phyloP scores from a whole-genome alignment of 2,888 invertebrate species.

The Epirrhoe tristata region DNA sequence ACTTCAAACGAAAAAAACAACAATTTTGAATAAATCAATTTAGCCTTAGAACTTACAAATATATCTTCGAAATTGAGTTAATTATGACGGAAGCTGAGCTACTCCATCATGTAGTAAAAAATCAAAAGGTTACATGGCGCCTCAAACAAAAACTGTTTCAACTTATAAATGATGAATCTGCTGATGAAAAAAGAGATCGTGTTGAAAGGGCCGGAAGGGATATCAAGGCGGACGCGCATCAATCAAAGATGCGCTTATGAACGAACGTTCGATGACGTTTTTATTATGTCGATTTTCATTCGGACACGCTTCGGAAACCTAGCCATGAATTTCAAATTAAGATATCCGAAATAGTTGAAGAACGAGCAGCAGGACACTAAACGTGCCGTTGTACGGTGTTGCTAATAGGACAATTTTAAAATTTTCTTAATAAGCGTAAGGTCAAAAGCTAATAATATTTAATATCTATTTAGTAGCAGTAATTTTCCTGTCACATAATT shows the following conservation, averaged over 20 bases:
- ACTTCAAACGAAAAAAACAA: neutral
- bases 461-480: too few relatives aligned
- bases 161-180: conserved; percentile 70
- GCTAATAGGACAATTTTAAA: too few relatives aligned
- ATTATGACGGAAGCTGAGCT: conserved; percentile 65
- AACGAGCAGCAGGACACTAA: too few relatives aligned
- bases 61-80: conserved; percentile 55
- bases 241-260: conserved; percentile 53
- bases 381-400: too few relatives aligned
- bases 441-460: too few relatives aligned
- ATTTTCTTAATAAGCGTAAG: too few relatives aligned
- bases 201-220: conserved; percentile 67
- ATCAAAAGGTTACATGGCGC: conserved; percentile 59
- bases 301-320: neutral
- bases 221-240: conserved; percentile 56
- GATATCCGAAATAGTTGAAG: too few relatives aligned
- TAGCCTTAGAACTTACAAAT: conserved; percentile 44
- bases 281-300: conserved; percentile 5
- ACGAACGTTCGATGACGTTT: conserved; percentile 23
- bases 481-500: neutral
- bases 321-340: too few relatives aligned
- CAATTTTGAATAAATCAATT: conserved; percentile 40
- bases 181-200: conserved; percentile 59
- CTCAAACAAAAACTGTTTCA: conserved; percentile 71
- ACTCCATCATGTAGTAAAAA: conserved; percentile 63